Conservation (phyloP, 2,113 vertebrate species). For the Speoplatyrhinus poulsoni region DNA sequence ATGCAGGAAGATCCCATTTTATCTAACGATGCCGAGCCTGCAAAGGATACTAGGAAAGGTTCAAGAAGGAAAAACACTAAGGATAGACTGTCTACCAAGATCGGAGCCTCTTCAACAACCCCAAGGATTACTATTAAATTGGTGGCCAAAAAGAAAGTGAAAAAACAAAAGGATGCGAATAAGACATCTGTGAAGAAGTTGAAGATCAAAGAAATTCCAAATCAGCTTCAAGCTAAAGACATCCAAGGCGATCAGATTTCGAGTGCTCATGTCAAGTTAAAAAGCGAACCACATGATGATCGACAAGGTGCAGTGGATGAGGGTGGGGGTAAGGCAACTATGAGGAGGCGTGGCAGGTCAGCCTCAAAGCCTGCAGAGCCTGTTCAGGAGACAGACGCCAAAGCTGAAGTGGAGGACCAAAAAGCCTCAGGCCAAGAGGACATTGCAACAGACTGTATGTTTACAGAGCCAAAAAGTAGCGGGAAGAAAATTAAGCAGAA, state of each 20-base stretch:
- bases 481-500: slow-evolving; percentile 58
- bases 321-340: slow-evolving; percentile 40
- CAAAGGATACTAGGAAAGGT: slow-evolving; percentile 54
- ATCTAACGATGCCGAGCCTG: slow-evolving; percentile 48
- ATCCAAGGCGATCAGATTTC: slow-evolving; percentile 78
- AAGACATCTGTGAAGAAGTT: slow-evolving; percentile 71
- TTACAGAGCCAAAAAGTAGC: slow-evolving; percentile 57
- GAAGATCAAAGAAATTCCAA: slow-evolving; percentile 78
- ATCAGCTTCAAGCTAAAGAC: slow-evolving; percentile 78
- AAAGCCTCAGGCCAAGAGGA: slow-evolving; percentile 40
- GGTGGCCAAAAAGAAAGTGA: slow-evolving; percentile 76
- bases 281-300: slow-evolving; percentile 64
- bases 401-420: slow-evolving; percentile 65
- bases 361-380: slow-evolving; percentile 61
- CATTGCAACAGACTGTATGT: slow-evolving; percentile 34
- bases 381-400: slow-evolving; percentile 45
- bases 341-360: slow-evolving; percentile 72
- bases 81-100: slow-evolving; percentile 62
- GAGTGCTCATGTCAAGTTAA: slow-evolving; percentile 82
- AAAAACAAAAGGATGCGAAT: slow-evolving; percentile 56
- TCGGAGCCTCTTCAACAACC: slow-evolving; percentile 48
- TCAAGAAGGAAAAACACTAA: slow-evolving; percentile 60
- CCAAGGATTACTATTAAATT: slow-evolving; percentile 81
- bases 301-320: slow-evolving; percentile 46
- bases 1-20: slow-evolving; percentile 37